phyloP scores from a whole-genome alignment of 92 coral and sea anemone genomes.

The Zoanthus gigantus region DNA sequence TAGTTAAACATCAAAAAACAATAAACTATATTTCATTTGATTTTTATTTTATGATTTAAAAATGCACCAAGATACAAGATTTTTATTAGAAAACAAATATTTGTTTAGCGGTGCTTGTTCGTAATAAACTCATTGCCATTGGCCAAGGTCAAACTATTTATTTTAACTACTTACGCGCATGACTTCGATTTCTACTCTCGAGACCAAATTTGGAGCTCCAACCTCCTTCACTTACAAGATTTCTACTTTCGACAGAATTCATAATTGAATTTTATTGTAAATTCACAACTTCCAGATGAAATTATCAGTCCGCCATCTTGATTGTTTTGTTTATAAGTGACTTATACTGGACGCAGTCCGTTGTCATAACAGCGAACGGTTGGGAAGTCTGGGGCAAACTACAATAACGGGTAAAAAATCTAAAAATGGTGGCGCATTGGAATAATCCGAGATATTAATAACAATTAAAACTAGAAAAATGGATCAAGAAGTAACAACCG shows the following conservation, averaged over 20 bases:
- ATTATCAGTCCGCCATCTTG: slow-evolving; percentile 36
- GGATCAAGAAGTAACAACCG: slow-evolving; percentile 23
- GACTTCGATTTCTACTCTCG: slow-evolving; percentile 75
- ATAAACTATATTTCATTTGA: too few species aligned
- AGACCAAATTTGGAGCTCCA: slow-evolving; percentile 91
- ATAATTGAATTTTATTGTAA: neutral
- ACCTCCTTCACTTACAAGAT: slow-evolving; percentile 57
- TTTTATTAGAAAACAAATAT: too few species aligned
- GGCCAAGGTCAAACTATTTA: neutral
- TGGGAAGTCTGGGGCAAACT: slow-evolving; percentile 20
- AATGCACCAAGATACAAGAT: too few species aligned
- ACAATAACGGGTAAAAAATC: slow-evolving; percentile 42
- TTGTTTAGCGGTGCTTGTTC: neutral
- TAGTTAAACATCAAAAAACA: too few species aligned
- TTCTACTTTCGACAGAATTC: slow-evolving; percentile 43
- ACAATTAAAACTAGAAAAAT: neutral
- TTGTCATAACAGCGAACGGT: slow-evolving; percentile 41
- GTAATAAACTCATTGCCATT: neutral
- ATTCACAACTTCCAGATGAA: neutral
- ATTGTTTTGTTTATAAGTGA: slow-evolving; percentile 37
- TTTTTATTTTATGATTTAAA: too few species aligned
- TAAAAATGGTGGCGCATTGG: slow-evolving; percentile 78
- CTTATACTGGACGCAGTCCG: neutral
- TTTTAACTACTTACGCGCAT: slow-evolving; percentile 71
- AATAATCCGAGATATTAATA: slow-evolving; percentile 2